These are phyloP conservation scores for Ladona fulva DNA, from an alignment of 1,140 invertebrate genomes.

Conservation along the genomic window DNA sequence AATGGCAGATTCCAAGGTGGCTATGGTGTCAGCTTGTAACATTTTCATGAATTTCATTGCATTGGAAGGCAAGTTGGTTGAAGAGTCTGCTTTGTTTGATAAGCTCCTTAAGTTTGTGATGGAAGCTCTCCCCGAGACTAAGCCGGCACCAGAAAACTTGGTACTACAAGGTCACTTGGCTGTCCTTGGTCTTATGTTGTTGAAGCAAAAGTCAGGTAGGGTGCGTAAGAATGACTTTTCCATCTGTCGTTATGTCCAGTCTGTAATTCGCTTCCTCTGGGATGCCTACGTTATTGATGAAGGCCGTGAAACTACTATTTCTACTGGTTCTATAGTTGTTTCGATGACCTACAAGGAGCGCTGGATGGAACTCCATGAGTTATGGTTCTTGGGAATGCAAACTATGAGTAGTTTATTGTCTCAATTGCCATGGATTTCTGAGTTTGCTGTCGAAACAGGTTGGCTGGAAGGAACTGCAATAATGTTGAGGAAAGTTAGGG, in stretches of 20 bases:
- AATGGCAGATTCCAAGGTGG: slow-evolving; percentile 69
- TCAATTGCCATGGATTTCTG: slow-evolving; percentile 76
- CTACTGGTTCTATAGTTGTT: slow-evolving; percentile 57
- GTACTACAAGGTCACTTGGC: slow-evolving; percentile 75
- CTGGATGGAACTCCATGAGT: slow-evolving; percentile 80
- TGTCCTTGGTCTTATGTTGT: slow-evolving; percentile 67
- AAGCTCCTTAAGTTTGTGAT: slow-evolving; percentile 78
- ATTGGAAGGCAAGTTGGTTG: slow-evolving; percentile 69
- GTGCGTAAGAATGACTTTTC: slow-evolving; percentile 80
- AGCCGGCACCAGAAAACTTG: slow-evolving; percentile 71
- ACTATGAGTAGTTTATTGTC: slow-evolving; percentile 72
- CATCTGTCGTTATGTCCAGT: slow-evolving; percentile 76
- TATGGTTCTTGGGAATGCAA: slow-evolving; percentile 92
- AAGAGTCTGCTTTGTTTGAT: slow-evolving; percentile 64
- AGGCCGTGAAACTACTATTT: slow-evolving; percentile 56
- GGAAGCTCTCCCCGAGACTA: slow-evolving; percentile 73
- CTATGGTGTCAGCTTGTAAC: slow-evolving; percentile 80
- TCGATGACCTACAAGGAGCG: slow-evolving; percentile 74
- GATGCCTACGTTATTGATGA: slow-evolving; percentile 85
- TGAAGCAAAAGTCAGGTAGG: slow-evolving; percentile 72
- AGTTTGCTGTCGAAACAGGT: slow-evolving; percentile 84
- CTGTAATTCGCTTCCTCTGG: slow-evolving; percentile 82
- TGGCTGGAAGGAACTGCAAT: slow-evolving; percentile 80
- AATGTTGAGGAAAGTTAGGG: slow-evolving; percentile 67
- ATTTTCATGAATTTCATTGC: slow-evolving; percentile 89